Evolutionary conservation across 1,140 invertebrate species (phyloP).

Genomic region (Drosophila tani): DNA sequence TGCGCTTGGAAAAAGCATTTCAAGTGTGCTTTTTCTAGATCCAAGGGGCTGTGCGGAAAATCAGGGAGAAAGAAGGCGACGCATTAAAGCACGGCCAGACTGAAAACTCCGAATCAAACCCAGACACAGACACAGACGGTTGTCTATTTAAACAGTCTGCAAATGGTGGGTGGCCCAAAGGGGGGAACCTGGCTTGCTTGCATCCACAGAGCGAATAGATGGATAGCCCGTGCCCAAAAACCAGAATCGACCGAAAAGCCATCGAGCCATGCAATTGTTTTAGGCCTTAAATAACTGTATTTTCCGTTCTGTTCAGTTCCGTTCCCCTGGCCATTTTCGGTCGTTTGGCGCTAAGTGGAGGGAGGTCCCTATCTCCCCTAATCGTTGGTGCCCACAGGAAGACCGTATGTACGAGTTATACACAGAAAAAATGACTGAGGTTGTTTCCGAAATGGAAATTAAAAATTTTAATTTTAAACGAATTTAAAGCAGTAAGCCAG

Average conservation of each 20-base stretch:
- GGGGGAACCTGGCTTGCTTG: not conserved
- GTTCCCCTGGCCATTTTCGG: constrained; percentile 21
- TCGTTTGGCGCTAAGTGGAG: constrained; percentile 57
- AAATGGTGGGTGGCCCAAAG: constrained; percentile 19
- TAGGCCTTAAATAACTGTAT: constrained; percentile 76
- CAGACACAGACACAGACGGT: constrained; percentile 53
- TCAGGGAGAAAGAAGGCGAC: constrained; percentile 13
- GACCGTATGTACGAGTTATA: no score
- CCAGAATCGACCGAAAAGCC: constrained; percentile 61
- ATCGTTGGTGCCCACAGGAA: not conserved
- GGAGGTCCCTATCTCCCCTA: constrained; percentile 37
- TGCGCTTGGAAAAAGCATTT: constrained; percentile 68
- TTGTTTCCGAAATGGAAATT: not conserved
- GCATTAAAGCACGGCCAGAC: constrained; percentile 61
- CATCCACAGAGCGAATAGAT: constrained; percentile 12
- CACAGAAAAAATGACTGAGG: not conserved
- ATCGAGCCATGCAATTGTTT: constrained; percentile 74
- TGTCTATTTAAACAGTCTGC: constrained; percentile 66
- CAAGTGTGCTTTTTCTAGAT: constrained; percentile 57
- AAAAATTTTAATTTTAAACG: not conserved
- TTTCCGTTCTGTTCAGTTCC: constrained; percentile 51
- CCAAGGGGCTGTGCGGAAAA: not conserved
- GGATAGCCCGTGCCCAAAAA: constrained; percentile 26
- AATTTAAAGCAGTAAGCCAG: no score
- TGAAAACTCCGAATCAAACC: constrained; percentile 32